Evolutionary conservation across 2,888 invertebrate genomes (phyloP).

Genomic region (Miltochrista miniata): DNA sequence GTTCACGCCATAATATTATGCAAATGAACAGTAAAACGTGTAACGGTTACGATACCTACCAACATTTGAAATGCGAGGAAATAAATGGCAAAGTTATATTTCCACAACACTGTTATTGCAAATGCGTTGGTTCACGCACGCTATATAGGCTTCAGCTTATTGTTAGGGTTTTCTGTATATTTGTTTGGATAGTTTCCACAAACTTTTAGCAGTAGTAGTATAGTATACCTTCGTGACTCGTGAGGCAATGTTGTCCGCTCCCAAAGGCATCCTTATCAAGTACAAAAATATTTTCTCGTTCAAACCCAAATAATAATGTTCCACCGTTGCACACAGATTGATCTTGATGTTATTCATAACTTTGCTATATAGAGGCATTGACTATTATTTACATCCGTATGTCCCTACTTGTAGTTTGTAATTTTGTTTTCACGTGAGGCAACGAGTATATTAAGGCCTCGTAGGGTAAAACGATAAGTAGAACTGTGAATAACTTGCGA

Average conservation of each 20-base stretch:
- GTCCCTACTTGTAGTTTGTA: no score
- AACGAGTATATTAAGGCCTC: no score
- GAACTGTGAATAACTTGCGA: no score
- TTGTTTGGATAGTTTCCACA: background rate
- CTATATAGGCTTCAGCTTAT: background rate
- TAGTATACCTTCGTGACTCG: background rate
- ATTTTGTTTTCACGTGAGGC: no score
- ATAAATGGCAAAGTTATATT: slow-evolving; percentile 10
- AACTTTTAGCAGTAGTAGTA: background rate
- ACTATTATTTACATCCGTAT: no score
- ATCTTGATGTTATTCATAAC: no score
- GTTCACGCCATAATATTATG: slow-evolving; percentile 25
- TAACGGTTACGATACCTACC: slow-evolving; percentile 15
- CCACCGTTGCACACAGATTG: no score
- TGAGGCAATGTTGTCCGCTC: background rate
- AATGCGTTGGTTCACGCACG: background rate
- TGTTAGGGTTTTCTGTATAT: background rate
- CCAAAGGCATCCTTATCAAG: no score
- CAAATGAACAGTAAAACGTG: slow-evolving; percentile 22
- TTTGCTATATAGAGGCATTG: no score
- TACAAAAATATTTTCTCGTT: no score
- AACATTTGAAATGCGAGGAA: slow-evolving; percentile 12
- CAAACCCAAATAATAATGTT: no score
- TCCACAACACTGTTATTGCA: slow-evolving; percentile 5
- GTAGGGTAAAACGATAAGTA: no score